Percentiles rank a stretch among this genome's conserved stretches.
phyloP scores from a whole-genome alignment of 2,797 vertebrate species.

The Hydrophis major region DNA sequence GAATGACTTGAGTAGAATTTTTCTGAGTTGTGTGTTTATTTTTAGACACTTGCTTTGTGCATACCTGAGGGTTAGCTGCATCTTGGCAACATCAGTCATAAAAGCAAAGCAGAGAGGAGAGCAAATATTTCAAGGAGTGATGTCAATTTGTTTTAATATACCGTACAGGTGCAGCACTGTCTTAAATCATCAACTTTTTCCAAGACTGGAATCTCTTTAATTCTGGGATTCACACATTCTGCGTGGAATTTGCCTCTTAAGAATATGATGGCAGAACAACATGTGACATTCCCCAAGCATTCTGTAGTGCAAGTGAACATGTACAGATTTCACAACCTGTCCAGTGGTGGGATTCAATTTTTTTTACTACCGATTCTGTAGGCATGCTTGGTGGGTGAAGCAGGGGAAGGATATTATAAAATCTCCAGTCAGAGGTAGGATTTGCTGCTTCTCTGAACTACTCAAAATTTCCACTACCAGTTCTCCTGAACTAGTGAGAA shows the following conservation, averaged over 20 bases:
- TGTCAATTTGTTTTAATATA: neutral
- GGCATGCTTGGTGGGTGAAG: too few species aligned
- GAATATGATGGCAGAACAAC: neutral
- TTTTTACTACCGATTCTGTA: too few species aligned
- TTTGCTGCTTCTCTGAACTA: too few species aligned
- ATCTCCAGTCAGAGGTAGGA: too few species aligned
- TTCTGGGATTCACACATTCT: neutral
- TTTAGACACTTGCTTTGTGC: neutral
- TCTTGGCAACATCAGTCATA: neutral
- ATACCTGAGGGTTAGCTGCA: neutral
- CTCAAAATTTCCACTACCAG: too few species aligned
- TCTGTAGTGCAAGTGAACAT: neutral
- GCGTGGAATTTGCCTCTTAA: neutral
- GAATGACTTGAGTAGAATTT: neutral
- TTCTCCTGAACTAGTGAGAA: too few species aligned
- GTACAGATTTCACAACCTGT: neutral
- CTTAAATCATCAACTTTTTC: neutral
- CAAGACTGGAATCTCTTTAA: neutral
- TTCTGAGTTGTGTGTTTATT: neutral
- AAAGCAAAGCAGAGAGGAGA: neutral
- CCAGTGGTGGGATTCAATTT: too few species aligned
- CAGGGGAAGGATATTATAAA: too few species aligned
- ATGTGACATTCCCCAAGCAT: neutral
- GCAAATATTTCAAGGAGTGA: neutral
- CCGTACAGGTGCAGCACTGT: neutral